These are phyloP conservation scores for Drepanosiphum platanoidis DNA, from an alignment of 2,888 invertebrate species.

Conservation along the genomic window DNA sequence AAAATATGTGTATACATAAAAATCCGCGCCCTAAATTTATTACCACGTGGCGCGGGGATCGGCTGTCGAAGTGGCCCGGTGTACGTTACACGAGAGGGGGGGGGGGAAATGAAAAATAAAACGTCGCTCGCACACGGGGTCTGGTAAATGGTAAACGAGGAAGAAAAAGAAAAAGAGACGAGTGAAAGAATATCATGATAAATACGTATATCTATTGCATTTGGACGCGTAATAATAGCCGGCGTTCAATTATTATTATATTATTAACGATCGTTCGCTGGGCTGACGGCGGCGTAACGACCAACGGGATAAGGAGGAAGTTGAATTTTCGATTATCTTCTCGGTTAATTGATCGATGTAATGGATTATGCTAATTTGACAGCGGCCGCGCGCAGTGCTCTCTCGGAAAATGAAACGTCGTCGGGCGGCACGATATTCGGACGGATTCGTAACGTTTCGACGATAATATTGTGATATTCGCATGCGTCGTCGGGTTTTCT, in stretches of 20 bases:
- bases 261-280: not conserved
- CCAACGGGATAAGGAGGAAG: not conserved
- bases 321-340: slow-evolving; percentile 17
- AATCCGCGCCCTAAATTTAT: too few species aligned
- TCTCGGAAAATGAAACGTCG: slow-evolving; percentile 31
- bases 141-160: too few species aligned
- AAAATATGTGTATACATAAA: too few species aligned
- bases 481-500: not conserved
- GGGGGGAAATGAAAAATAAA: too few species aligned
- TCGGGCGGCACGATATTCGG: not conserved
- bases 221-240: not conserved
- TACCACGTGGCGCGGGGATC: too few species aligned
- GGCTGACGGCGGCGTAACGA: not conserved
- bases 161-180: too few species aligned
- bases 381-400: not conserved
- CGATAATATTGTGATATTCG: not conserved
- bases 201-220: not conserved
- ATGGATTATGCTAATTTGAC: slow-evolving; percentile 50
- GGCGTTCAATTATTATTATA: not conserved
- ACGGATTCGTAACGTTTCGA: not conserved
- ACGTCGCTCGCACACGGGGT: too few species aligned
- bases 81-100: too few species aligned
- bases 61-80: too few species aligned
- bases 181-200: not conserved
- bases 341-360: slow-evolving; percentile 38